A percentile compares a stretch with the other conserved stretches of the same genome.
Evolutionary conservation across 2,888 invertebrate species (phyloP).

Genomic region (Synergus gifuensis): DNA sequence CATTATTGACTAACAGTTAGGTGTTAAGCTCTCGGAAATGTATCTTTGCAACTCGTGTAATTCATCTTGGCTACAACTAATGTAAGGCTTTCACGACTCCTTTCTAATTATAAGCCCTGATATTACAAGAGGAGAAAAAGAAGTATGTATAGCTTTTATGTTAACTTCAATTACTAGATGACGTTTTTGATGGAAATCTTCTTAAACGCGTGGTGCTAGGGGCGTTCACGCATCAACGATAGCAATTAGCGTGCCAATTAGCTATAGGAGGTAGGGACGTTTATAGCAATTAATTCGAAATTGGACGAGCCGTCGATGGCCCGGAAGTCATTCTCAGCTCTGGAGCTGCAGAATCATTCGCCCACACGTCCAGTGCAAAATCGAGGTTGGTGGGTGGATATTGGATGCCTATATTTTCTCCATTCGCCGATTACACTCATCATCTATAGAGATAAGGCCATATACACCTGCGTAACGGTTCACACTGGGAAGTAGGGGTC

Average conservation of each 20-base stretch:
- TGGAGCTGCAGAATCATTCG: slow-evolving; percentile 43
- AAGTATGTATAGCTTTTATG: neutral
- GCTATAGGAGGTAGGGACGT: slow-evolving; percentile 53
- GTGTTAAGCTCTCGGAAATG: slow-evolving; percentile 5
- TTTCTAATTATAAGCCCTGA: slow-evolving; percentile 10
- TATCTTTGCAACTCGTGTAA: slow-evolving; percentile 1
- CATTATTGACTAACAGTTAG: slow-evolving; percentile 9
- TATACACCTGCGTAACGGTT: slow-evolving; percentile 39
- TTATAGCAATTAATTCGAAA: slow-evolving; percentile 66
- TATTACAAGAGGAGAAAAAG: neutral
- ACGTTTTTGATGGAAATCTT: slow-evolving; percentile 27
- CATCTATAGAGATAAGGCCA: slow-evolving; percentile 14
- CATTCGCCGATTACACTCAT: slow-evolving; percentile 1
- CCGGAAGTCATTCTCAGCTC: slow-evolving; percentile 57
- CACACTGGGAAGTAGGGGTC: slow-evolving; percentile 7
- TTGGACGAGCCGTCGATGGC: slow-evolving; percentile 58
- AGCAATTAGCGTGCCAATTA: slow-evolving; percentile 70
- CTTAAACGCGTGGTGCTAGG: slow-evolving; percentile 3
- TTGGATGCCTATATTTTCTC: slow-evolving; percentile 3
- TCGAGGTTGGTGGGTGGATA: neutral
- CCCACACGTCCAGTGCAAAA: slow-evolving; percentile 30
- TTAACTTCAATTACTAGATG: slow-evolving; percentile 29
- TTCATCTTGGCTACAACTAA: neutral
- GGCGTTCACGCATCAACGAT: slow-evolving; percentile 48
- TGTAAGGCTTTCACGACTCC: neutral